Base-by-base conservation (phyloP, 2,888 invertebrate species). In the Camponotus fellah region DNA sequence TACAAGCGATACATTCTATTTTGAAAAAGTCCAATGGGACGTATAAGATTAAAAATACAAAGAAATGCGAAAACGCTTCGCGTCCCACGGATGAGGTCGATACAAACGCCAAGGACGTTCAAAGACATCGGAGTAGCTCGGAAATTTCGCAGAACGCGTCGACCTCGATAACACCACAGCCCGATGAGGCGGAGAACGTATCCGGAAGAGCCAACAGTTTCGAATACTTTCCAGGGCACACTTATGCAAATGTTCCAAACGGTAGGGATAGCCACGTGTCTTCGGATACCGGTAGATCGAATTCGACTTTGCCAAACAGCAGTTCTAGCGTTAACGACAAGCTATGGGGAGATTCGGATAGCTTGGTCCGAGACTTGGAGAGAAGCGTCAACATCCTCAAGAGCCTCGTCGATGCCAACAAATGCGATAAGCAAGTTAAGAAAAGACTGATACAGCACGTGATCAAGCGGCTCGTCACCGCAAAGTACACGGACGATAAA, bases 151-250 rank as follows among this genome's bases (percentile, higher is more conserved):
- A 82, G 40, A 91, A 91, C 79, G 92, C 86, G 14, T 93, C 93
- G 0, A 76, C 86, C 1, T 72, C 83, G 3, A 80, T 89, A 21
- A 91, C 93, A 0, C 92, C 92, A 49, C 87, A 83, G 26, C 89
- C 84, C 0, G 93, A 93, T 12, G 92, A 92, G 12, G 85, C 83
- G 17, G 94, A 92, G 69, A 92, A 86, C 95, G 95, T 93, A 84
- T 96, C 91, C 93, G 96, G 86, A n/a, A 96, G 96, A 91, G 96
- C 96, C 49, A 96, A 97, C 90, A 97, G 97, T 92, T 97, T 97
- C 94, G 97, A 97, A 93, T 97, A 97, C 92, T 94, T 95, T 79
- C 95, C 95, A 12, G 95, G 95, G 17, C 94, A 96, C 90, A 95
- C 96, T 82, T 97, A 96, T 90, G 96, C 96, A 89, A 96, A 96